phyloP scores from a whole-genome alignment of 2,797 vertebrate genomes.

The Pitangus sulphuratus region DNA sequence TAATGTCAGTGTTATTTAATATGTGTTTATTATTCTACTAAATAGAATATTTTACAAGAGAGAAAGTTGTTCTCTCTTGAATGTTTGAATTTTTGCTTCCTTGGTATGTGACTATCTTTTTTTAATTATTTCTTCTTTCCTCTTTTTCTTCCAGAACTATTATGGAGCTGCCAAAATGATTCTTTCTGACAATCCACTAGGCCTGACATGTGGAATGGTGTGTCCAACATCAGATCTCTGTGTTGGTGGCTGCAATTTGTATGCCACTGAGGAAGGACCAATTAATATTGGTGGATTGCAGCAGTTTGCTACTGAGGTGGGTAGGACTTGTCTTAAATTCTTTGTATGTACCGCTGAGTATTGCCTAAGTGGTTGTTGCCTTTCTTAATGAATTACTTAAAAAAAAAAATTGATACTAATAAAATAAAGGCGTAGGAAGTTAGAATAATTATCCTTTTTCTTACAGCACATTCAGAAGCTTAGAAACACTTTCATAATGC shows the following conservation, averaged over 20 bases:
- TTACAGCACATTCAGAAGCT: not conserved
- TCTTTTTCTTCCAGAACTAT: slow-evolving; percentile 76
- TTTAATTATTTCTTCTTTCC: not conserved
- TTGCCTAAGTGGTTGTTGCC: not conserved
- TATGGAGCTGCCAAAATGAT: slow-evolving; percentile 91
- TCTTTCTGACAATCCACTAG: slow-evolving; percentile 95
- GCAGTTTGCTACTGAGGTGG: slow-evolving; percentile 94
- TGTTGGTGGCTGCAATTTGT: slow-evolving; percentile 94
- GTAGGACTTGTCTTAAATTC: not conserved
- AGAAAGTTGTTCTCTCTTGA: not conserved
- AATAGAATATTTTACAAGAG: too few species aligned
- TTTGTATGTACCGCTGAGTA: not conserved
- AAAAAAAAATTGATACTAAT: not conserved
- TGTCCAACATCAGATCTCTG: slow-evolving; percentile 97
- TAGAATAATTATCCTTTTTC: not conserved
- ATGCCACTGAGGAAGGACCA: slow-evolving; percentile 91
- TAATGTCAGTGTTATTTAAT: not conserved
- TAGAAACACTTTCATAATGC: slow-evolving; percentile 6
- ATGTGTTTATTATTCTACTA: not conserved
- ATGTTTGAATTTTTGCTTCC: not conserved
- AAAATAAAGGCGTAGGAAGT: not conserved
- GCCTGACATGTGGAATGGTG: slow-evolving; percentile 93
- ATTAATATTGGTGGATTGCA: slow-evolving; percentile 96
- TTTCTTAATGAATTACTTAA: not conserved
- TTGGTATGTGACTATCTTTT: not conserved